Evolutionary conservation across 1,140 invertebrate species (phyloP), one percentile per base, ranked within the genome.

Genomic region (Protaetia brevitarsis): DNA sequence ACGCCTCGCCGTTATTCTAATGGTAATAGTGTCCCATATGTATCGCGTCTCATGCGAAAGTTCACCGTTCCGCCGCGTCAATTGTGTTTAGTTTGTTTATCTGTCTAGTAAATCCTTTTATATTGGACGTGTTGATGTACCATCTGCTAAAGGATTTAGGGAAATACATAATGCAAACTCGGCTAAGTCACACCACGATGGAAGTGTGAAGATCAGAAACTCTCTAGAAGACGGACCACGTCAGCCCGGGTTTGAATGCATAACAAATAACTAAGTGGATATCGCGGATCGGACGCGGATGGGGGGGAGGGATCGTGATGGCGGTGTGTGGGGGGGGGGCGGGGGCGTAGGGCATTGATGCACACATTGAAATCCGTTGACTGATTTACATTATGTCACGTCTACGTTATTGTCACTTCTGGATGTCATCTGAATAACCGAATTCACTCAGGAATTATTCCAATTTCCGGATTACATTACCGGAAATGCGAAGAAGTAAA

Each of bases 251-350:
- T 68, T 68, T 74, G 74, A 74, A 74, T 75, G 71, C 72, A 75
- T 75, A 75, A 75, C 74, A 74, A 75, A 75, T 73, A 73, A 73
- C 71, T 71, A 72, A 72, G 72, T 73, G 68, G 70, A 71, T 73
- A 66, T 63, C 63, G 31, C 56, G 29, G 36, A n/a, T n/a, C n/a
- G n/a, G n/a, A n/a, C n/a, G n/a, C n/a, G n/a, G n/a, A n/a, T n/a
- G n/a, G n/a, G n/a, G n/a, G n/a, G n/a, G n/a, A n/a, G n/a, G n/a
- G n/a, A n/a, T n/a, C n/a, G n/a, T n/a, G n/a, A n/a, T n/a, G n/a
- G n/a, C n/a, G n/a, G n/a, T n/a, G n/a, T n/a, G n/a, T n/a, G n/a
- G n/a, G n/a, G n/a, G n/a, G n/a, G n/a, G n/a, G n/a, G n/a, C n/a
- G n/a, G n/a, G n/a, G n/a, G n/a, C n/a, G n/a, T n/a, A n/a, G 10